These are phyloP conservation scores for Petrocephalus zakoni DNA, from an alignment of 2,113 vertebrate species.

Conservation along the genomic window DNA sequence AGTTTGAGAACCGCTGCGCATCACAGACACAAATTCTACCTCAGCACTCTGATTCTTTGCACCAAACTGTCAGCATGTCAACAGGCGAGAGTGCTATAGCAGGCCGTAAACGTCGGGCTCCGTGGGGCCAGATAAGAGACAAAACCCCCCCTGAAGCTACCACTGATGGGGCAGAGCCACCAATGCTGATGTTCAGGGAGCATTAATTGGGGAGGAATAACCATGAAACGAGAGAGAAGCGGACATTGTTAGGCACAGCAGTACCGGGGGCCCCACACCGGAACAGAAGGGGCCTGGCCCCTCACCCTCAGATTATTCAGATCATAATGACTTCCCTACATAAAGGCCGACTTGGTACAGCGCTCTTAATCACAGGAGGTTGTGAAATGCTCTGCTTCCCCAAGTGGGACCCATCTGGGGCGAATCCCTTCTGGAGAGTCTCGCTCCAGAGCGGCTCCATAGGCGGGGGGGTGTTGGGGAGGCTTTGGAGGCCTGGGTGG, in stretches of 20 bases:
- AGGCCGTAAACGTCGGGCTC: background rate
- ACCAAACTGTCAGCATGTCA: no score
- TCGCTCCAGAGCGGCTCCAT: background rate
- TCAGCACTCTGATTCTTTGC: background rate
- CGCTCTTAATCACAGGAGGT: background rate
- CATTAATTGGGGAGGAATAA: slow-evolving; percentile 16
- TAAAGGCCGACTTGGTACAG: background rate
- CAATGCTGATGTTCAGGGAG: background rate
- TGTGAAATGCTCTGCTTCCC: background rate
- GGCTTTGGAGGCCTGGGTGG: background rate
- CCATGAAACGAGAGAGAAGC: slow-evolving; percentile 17
- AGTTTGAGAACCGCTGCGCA: background rate
- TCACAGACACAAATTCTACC: background rate
- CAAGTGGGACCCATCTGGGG: background rate
- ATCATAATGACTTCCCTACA: background rate
- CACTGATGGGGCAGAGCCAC: background rate
- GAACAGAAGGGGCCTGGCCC: background rate
- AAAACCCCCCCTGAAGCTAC: background rate
- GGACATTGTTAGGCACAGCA: background rate
- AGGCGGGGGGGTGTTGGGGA: background rate
- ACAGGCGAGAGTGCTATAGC: background rate
- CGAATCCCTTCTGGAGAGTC: background rate
- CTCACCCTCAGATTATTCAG: background rate
- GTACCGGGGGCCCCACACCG: background rate
- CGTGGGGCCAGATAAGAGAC: background rate